Percentiles rank a stretch among this genome's conserved stretches.
Conservation (phyloP, 92 coral and sea anemone species). For the Isaurus tuberculatus region DNA sequence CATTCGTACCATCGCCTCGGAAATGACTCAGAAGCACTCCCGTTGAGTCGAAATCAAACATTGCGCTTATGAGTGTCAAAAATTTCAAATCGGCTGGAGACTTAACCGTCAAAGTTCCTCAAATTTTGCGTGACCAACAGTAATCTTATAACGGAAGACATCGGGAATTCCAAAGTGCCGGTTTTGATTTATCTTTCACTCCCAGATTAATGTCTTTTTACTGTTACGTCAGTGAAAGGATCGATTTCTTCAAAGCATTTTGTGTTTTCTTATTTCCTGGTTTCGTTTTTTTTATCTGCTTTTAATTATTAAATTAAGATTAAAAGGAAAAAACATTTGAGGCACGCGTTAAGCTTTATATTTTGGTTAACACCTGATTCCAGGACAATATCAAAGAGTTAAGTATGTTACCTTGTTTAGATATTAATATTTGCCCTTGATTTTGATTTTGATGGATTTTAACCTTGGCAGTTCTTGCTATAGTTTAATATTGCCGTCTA, state of each 20-base stretch:
- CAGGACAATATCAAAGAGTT: too few relatives aligned
- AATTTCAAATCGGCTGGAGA: neutral
- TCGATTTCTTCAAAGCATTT: neutral
- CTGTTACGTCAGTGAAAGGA: neutral
- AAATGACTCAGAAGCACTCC: neutral
- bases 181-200: neutral
- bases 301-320: too few relatives aligned
- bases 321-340: too few relatives aligned
- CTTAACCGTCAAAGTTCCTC: neutral
- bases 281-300: too few relatives aligned
- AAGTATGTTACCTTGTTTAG: too few relatives aligned
- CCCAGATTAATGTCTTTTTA: neutral
- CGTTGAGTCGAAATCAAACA: neutral
- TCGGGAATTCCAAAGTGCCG: neutral
- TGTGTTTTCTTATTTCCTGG: neutral
- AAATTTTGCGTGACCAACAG: neutral
- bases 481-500: too few relatives aligned
- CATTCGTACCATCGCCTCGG: neutral
- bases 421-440: too few relatives aligned
- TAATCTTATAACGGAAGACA: neutral
- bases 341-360: too few relatives aligned
- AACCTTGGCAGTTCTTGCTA: too few relatives aligned
- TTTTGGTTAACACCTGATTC: too few relatives aligned
- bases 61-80: neutral
- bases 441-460: too few relatives aligned